These are phyloP conservation scores for Cossypha niveicapilla DNA, from an alignment of 2,797 vertebrate species.

Conservation along the genomic window DNA sequence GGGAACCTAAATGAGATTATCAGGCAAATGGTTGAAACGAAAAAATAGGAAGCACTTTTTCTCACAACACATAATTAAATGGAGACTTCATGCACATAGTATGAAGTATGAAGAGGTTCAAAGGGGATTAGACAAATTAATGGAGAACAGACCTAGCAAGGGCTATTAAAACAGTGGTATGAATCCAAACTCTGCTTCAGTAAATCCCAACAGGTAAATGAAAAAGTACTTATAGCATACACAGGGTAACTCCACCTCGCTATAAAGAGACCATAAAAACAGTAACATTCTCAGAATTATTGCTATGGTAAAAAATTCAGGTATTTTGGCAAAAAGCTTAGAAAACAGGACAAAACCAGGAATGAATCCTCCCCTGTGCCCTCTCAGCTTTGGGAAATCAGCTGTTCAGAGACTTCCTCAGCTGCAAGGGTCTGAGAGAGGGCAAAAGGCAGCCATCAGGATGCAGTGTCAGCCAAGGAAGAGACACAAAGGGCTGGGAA, in stretches of 20 bases:
- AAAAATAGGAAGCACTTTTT: slow-evolving; percentile 31
- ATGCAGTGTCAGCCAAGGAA: slow-evolving; percentile 30
- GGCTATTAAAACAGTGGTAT: background rate
- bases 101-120: background rate
- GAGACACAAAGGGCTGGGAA: background rate
- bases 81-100: background rate
- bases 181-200: background rate
- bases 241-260: background rate
- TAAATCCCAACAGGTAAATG: slow-evolving; percentile 27
- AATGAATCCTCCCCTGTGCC: background rate
- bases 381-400: slow-evolving; percentile 19
- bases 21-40: background rate
- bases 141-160: slow-evolving; percentile 3
- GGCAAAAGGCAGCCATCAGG: slow-evolving; percentile 25
- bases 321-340: background rate
- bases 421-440: slow-evolving; percentile 40
- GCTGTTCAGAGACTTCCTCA: slow-evolving; percentile 20
- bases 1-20: background rate
- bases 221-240: background rate
- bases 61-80: slow-evolving; percentile 21
- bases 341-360: background rate
- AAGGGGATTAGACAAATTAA: slow-evolving; percentile 28
- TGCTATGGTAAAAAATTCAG: background rate
- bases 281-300: background rate
- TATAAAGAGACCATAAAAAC: background rate